phyloP scores from a whole-genome alignment of 2,797 vertebrate genomes.

The Anguilla pacifica region DNA sequence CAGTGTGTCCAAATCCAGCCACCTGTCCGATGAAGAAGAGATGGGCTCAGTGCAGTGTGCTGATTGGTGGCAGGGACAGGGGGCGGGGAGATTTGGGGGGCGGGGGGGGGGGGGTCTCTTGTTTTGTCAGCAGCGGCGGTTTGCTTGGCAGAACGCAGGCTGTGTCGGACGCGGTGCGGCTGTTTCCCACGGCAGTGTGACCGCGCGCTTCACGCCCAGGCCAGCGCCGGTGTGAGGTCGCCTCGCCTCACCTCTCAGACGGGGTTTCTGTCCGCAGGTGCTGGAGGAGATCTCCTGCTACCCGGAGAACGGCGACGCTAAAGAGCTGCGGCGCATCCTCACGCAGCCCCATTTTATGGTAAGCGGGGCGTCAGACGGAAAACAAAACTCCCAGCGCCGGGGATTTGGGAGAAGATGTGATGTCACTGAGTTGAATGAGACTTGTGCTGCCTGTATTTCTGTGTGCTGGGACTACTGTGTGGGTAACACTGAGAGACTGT shows the following conservation, averaged over 20 bases:
- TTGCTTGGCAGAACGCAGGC: conserved; percentile 18
- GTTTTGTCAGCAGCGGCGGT: conserved; percentile 32
- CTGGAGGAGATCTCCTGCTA: conserved; percentile 99
- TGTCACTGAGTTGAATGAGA: background rate
- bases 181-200: conserved; percentile 17
- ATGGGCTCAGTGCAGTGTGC: conserved; percentile 26
- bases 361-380: conserved; percentile 52
- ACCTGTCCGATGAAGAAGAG: conserved; percentile 8
- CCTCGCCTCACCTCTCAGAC: conserved; percentile 9
- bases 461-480: too few species aligned
- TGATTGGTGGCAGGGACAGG: background rate
- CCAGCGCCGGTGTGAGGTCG: background rate
- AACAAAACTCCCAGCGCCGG: background rate
- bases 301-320: conserved; percentile 93
- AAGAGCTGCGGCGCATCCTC: conserved; percentile 94
- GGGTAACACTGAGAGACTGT: background rate
- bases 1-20: conserved; percentile 52
- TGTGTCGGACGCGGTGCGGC: background rate
- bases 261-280: conserved; percentile 72
- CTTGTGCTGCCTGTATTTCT: background rate
- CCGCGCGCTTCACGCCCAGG: conserved; percentile 16
- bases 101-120: conserved; percentile 28
- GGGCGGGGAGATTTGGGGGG: background rate
- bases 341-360: conserved; percentile 99
- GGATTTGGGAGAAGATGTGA: background rate